phyloP scores from a whole-genome alignment of 2,797 vertebrate species.

The Danio aesculapii region DNA sequence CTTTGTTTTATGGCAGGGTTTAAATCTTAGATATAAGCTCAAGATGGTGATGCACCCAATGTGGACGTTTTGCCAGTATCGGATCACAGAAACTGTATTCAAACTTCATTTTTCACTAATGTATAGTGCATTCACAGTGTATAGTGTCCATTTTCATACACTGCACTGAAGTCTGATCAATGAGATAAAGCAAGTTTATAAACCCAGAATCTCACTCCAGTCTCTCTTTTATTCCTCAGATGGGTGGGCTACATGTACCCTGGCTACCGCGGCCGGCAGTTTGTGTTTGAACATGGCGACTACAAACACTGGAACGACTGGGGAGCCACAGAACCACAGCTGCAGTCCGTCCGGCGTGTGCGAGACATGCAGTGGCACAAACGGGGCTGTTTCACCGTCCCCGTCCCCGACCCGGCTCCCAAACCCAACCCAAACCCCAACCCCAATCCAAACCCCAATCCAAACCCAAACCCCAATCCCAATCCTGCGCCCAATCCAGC shows the following conservation, averaged over 20 bases:
- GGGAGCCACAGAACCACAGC: slow-evolving; percentile 86
- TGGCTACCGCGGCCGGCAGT: slow-evolving; percentile 91
- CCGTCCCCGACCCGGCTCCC: slow-evolving; percentile 66
- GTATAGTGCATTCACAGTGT: too few species aligned
- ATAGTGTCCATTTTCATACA: too few species aligned
- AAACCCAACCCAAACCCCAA: slow-evolving; percentile 74
- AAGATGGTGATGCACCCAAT: not conserved
- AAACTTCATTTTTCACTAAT: too few species aligned
- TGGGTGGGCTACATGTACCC: slow-evolving; percentile 95
- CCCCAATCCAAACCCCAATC: slow-evolving; percentile 58
- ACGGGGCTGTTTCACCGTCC: slow-evolving; percentile 80
- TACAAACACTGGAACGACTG: slow-evolving; percentile 96
- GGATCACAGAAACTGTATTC: slow-evolving; percentile 18
- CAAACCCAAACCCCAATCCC: slow-evolving; percentile 40
- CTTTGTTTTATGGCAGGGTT: too few species aligned
- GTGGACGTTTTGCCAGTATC: not conserved
- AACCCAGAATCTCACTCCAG: not conserved
- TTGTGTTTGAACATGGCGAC: slow-evolving; percentile 88
- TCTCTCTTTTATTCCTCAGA: slow-evolving; percentile 65
- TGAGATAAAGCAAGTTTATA: not conserved
- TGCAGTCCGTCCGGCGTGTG: slow-evolving; percentile 91
- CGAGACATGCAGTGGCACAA: slow-evolving; percentile 96
- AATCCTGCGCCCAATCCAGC: slow-evolving; percentile 45
- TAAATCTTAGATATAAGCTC: too few species aligned
- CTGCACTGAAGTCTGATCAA: too few species aligned